Evolutionary conservation across 2,888 invertebrate species (phyloP), one percentile per base, ranked within the genome.

Genomic region (Eupithecia tripunctaria): DNA sequence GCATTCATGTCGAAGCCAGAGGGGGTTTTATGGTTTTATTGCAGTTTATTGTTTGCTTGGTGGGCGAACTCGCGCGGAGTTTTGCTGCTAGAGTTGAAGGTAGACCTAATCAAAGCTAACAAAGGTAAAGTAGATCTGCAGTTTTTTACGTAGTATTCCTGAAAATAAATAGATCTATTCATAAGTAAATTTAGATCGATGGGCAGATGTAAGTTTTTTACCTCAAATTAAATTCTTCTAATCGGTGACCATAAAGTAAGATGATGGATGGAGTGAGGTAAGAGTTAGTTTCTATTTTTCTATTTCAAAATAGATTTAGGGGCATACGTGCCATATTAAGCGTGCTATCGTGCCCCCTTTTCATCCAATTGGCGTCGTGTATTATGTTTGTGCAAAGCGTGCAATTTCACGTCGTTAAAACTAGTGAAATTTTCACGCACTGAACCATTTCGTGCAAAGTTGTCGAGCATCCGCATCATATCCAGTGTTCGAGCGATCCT

Each of bases 361-460:
- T n/a, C n/a, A 64, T 64, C 38, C 5, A 38, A 43, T 56, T 25
- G 21, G 27, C 65, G 59, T 67, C 59, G 36, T 68, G 51, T 36
- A 41, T 64, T 27, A 27, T 36, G 38, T 65, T 56, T 74, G 75
- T 80, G 85, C 81, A 78, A 79, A 79, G 77, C 75, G 68, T 60
- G 71, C 76, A 68, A 71, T 78, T 78, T 80, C 76, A 67, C 72
- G 68, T 74, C 77, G 78, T 82, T 81, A 82, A 82, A 85, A 80
- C 76, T 71, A 69, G 78, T 80, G 77, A 73, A 76, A 74, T 74
- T 73, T 76, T 76, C 67, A 71, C 25, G 47, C 62, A 72, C 75
- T 82, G 78, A 78, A 80, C 74, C 83, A 82, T 81, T 21, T 80
- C 81, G 78, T 68, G 71, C 66, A 80, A 82, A 78, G 79, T 78